Evolutionary conservation across 2,113 vertebrate genomes (phyloP), one percentile per base, ranked within the genome.

Genomic region (Thamnaconus septentrionalis): DNA sequence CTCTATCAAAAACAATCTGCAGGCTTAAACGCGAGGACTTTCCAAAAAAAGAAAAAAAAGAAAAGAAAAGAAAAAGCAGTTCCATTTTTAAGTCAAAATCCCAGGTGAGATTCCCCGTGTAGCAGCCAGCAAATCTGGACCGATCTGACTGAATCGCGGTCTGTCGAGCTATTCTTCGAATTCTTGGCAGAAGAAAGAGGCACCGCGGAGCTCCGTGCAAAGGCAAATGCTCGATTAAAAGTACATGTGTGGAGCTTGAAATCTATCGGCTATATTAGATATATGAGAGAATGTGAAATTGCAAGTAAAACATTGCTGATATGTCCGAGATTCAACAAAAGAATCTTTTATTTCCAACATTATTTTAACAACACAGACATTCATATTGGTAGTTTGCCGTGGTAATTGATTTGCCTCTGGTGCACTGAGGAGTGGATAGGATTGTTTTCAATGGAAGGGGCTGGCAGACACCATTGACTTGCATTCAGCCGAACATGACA

Each of bases 121-220:
- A 47, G 48, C 48, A 54, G 40, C 54, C 45, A 39, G 45, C 52
- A 3, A 61, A 49, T 54, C 45, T 51, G 63, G 5, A 62, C 41
- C 52, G 45, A 48, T 56, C 7, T 69, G 59, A 69, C 50, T 53
- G 58, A 31, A 66, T 66, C 49, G 49, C 7, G 2, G 44, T 61
- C 50, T 48, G 42, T 52, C 39, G 53, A 52, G 67, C 12, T 31
- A 2, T 18, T 44, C 10, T 53, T 41, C 40, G 11, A 10, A 50
- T 68, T 31, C 53, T 3, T 5, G 39, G 48, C n/a, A 51, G 69
- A 69, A 58, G 46, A 80, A 53, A 69, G 54, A 44, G 54, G 66
- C 47, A 6, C 5, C 7, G 3, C 7, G 44, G 5, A 47, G 60
- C 12, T 31, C 3, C 8, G 4, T 9, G 43, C 65, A 54, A 56